These are phyloP conservation scores for Eidolon dupreanum DNA, from an alignment of 2,797 vertebrate species.

Conservation along the genomic window DNA sequence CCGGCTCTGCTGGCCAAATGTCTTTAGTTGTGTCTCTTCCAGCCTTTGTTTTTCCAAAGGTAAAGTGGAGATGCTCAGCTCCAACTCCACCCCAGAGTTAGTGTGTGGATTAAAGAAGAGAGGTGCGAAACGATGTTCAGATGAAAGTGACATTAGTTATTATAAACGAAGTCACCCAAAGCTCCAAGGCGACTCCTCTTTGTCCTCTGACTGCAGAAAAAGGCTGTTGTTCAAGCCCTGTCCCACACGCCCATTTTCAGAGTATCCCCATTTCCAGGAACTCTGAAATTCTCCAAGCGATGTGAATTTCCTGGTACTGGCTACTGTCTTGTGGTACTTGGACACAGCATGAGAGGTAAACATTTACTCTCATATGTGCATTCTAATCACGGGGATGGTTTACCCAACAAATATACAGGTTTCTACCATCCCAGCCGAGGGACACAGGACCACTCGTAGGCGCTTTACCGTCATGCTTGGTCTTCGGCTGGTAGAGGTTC, in stretches of 20 bases:
- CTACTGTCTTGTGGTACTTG: not conserved
- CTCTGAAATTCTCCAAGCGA: not conserved
- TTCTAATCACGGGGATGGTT: not conserved
- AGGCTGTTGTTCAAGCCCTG: not conserved
- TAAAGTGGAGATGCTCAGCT: not conserved
- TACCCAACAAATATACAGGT: too few species aligned
- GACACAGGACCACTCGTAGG: not conserved
- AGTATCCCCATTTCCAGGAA: not conserved
- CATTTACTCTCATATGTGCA: not conserved
- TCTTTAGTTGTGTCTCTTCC: not conserved
- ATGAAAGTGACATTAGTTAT: not conserved
- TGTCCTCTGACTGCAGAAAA: not conserved
- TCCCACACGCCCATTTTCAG: not conserved
- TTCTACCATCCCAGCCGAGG: not conserved
- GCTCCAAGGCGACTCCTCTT: not conserved
- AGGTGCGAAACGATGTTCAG: not conserved
- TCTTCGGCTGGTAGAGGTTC: not conserved
- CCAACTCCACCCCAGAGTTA: not conserved
- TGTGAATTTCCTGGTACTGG: not conserved
- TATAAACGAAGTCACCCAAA: not conserved
- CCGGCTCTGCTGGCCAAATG: too few species aligned
- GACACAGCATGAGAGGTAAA: not conserved
- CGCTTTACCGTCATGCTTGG: not conserved
- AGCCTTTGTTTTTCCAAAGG: not conserved
- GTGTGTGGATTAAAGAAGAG: not conserved